Evolutionary conservation across 2,113 vertebrate genomes (phyloP).

Genomic region (Pelecanus crispus): DNA sequence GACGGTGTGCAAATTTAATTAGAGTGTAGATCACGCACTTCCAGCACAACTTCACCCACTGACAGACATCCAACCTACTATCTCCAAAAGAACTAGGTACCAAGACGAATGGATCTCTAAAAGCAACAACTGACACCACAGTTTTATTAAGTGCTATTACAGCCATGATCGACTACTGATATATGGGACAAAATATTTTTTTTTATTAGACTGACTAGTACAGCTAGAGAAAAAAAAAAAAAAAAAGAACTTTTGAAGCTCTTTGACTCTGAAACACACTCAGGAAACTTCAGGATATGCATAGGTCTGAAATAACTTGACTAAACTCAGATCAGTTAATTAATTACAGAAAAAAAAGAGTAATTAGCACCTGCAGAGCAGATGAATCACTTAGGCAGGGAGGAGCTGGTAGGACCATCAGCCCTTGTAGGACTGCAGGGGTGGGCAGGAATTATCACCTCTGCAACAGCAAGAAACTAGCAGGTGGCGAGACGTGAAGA

Average conservation of each 20-base stretch:
- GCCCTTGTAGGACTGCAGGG: not conserved
- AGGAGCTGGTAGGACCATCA: not conserved
- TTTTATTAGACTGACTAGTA: not conserved
- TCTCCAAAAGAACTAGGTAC: not conserved
- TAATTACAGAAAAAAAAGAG: not conserved
- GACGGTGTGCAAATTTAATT: accelerated
- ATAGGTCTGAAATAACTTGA: not conserved
- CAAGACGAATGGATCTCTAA: not conserved
- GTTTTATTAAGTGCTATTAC: not conserved
- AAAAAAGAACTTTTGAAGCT: not conserved
- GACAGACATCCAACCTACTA: not conserved
- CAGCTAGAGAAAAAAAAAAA: not conserved
- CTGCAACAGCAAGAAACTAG: not conserved
- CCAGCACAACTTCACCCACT: not conserved
- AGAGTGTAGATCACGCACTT: accelerated
- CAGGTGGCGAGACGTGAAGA: not conserved
- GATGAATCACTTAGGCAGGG: not conserved
- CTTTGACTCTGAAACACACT: not conserved
- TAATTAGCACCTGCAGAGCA: not conserved
- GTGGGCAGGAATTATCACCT: not conserved
- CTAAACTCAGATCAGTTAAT: no score
- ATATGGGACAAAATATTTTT: not conserved
- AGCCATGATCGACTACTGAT: not conserved
- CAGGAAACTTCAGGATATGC: not conserved
- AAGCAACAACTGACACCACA: not conserved